Evolutionary conservation across 2,797 vertebrate species (phyloP), one percentile per base, ranked within the genome.

Genomic region (Mastacembelus armatus): DNA sequence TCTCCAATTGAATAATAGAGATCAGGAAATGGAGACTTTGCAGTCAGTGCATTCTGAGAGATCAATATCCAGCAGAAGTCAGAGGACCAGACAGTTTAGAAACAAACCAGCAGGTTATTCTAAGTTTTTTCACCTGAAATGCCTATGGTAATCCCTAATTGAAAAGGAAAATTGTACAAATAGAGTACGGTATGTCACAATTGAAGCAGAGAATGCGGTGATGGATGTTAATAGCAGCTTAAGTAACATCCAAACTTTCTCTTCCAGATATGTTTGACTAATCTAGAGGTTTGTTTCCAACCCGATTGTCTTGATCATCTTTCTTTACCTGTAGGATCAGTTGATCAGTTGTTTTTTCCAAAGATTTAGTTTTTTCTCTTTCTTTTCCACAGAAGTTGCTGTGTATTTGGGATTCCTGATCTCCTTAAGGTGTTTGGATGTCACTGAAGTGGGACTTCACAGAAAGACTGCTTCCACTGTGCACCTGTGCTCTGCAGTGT

Each of bases 291-390:
- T 51, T 43, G 35, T 63, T 42, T 52, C 10, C 15, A 21, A 18
- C 4, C 19, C 32, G 8, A 43, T 52, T 16, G 2, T 49, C 8
- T 22, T 38, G 57, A 36, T 19, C 29, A 1, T 11, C 18, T n/a
- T 1, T 22, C 4, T 15, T 21, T 2, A 26, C 19, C 7, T 9
- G 21, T 7, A 4, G 9, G 26, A 56, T 19, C 2, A 22, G 18
- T 24, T 67, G 42, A 50, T 73, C 7, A 48, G 3, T 16, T 77
- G 7, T 80, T 26, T 65, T 1, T 70, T 42, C n/a, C n/a, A n/a
- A n/a, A n/a, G n/a, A n/a, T n/a, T n/a, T n/a, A n/a, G n/a, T 30
- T 30, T n/a, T n/a, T 29, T 29, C 7, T 29, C 4, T 29, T 2
- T 14, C 4, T 14, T 33, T 58, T 52, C 42, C 42, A 7, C 61